Base-by-base conservation (phyloP, 2,888 invertebrate genomes). In the Darwinula stevensoni region DNA sequence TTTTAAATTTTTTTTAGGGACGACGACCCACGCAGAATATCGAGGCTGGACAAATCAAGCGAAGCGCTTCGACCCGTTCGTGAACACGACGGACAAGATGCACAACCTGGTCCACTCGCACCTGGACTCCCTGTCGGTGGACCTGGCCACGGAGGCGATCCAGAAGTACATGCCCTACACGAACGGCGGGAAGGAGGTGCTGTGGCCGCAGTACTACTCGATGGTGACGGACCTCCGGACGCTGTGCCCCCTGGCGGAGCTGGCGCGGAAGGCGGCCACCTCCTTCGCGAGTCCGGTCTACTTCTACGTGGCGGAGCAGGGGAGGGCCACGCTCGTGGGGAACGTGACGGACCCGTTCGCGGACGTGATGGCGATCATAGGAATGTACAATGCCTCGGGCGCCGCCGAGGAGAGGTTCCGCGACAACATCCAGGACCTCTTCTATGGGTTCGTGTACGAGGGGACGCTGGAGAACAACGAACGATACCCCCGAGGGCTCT, bases 371-470 rank as follows among this genome's bases (percentile, higher is more conserved):
- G 75, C 75, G 1, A 76, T 80, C 40, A 58, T 80, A 29, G 74
- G 71, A 1, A 61, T 65, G 11, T 73, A 69, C 41, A 65, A 67
- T 36, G 65, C 69, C 1, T 63, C 63, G 41, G 65, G 65, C 26
- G 63, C 67, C 0, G 67, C 69, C 42, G 72, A 74, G 45, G 61
- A 67, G 27, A 58, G 69, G 13, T 76, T 65, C 45, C 63, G 71
- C 40, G 62, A 67, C 1, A 67, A 74, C 9, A 70, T 78, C 59
- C 74, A 75, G 45, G 65, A 68, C 38, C 51, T 75, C 17, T 80
- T 80, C 50, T 75, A 74, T 49, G 64, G 70, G 42, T 80, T 63
- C 43, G 72, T 75, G 2, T 64, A 68, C 59, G 64, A 69, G 39
- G 75, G 72, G n/a, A 61, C 36, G 28, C 35, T 40, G 31, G 35